These are phyloP conservation scores for Eulemur macaco DNA, from an alignment of 2,113 vertebrate genomes.

Conservation along the genomic window DNA sequence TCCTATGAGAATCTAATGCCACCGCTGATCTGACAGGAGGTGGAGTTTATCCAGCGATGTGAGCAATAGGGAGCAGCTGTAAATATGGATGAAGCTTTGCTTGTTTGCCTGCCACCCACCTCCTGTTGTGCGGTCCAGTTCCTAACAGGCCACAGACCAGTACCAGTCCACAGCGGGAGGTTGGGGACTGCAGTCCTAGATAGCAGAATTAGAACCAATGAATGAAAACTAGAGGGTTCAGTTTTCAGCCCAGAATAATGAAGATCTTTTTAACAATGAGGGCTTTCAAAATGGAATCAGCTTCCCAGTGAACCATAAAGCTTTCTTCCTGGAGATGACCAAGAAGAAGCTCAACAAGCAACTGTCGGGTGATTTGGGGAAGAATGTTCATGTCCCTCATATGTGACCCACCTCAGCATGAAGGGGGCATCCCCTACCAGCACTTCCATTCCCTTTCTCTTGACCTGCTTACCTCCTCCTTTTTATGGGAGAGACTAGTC, in stretches of 20 bases:
- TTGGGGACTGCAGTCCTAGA: too few species aligned
- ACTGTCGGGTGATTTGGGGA: background rate
- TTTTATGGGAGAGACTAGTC: background rate
- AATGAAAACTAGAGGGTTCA: background rate
- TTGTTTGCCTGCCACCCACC: too few species aligned
- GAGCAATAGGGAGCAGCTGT: too few species aligned
- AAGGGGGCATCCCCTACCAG: background rate
- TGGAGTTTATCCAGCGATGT: too few species aligned
- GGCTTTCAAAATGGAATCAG: background rate
- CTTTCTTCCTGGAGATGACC: background rate
- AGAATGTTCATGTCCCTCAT: background rate
- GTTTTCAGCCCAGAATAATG: background rate
- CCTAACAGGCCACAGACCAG: too few species aligned
- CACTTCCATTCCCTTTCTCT: background rate
- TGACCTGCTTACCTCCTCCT: background rate
- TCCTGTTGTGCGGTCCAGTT: too few species aligned
- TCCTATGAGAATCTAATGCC: too few species aligned
- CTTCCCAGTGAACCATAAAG: background rate
- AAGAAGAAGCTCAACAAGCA: background rate
- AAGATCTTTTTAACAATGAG: background rate
- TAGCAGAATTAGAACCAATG: background rate
- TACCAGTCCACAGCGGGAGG: too few species aligned
- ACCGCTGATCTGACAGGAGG: too few species aligned
- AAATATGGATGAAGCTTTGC: too few species aligned
- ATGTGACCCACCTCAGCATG: background rate